These are phyloP conservation scores for Diphyllodes magnificus DNA, from an alignment of 2,113 vertebrate species.

Conservation along the genomic window DNA sequence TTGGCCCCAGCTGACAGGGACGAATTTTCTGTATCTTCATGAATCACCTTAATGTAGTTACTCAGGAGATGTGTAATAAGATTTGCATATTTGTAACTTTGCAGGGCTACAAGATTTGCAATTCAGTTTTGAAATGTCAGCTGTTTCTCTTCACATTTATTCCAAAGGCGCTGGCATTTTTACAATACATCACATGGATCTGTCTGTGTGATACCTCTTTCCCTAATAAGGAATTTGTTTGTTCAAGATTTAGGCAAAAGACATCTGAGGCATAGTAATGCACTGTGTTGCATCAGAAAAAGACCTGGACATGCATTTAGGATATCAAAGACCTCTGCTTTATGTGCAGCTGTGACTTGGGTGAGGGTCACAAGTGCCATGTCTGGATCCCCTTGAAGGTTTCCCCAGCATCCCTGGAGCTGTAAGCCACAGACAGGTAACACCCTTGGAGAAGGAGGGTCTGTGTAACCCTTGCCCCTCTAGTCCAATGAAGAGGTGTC, in stretches of 20 bases:
- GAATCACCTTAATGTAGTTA: slow-evolving; percentile 61
- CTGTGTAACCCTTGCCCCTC: not conserved
- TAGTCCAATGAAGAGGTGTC: not conserved
- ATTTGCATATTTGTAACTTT: slow-evolving; percentile 38
- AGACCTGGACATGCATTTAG: not conserved
- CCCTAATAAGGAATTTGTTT: not conserved
- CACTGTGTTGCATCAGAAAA: not conserved
- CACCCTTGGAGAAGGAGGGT: not conserved
- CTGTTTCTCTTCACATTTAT: slow-evolving; percentile 28
- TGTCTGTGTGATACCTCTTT: not conserved
- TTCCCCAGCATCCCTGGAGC: not conserved
- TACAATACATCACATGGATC: not conserved
- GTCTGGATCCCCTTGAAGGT: not conserved
- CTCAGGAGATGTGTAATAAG: slow-evolving; percentile 15
- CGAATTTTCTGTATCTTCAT: slow-evolving; percentile 54
- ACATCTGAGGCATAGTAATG: not conserved
- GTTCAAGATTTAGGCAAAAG: not conserved
- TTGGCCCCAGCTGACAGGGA: slow-evolving; percentile 34
- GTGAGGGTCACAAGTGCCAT: not conserved
- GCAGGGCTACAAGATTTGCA: slow-evolving; percentile 14
- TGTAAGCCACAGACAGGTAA: not conserved
- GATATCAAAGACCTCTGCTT: not conserved
- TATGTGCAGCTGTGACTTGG: not conserved
- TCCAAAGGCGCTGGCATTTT: slow-evolving; percentile 1
- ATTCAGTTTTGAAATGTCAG: slow-evolving; percentile 52